Evolutionary conservation across 92 coral and sea anemone species (phyloP), one percentile per base, ranked within the genome.

Genomic region (Parazoanthus darwini): DNA sequence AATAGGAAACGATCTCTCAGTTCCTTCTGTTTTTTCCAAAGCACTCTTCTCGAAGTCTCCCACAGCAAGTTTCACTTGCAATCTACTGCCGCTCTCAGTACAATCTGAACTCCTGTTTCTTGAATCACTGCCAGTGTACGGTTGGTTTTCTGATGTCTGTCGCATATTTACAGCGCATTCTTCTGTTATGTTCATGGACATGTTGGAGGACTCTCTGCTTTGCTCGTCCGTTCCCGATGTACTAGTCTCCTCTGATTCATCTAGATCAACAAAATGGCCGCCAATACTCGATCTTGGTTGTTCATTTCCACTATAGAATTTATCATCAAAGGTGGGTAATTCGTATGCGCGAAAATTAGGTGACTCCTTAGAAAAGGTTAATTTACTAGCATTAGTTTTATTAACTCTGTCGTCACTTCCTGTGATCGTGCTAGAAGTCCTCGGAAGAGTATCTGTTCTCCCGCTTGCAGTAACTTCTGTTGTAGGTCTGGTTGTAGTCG

Each of bases 241-340:
- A 0, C 77, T 42, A n/a, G 87, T 74, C 68, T 84, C 87, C 65
- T 84, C 87, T 15, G 87, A 84, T 56, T 84, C 87, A 54, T 84
- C 87, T 6, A 84, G 44, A 72, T 84, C 87, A 71, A 72, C 87
- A 29, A 84, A 84, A 46, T 84, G 77, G 15, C 87, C 87, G n/a
- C 87, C 87, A 26, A 84, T 84, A 70, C 79, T 71, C n/a, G 87
- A 84, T 71, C 87, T 84, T 44, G 87, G 79, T 35, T 84, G 87
- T 44, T 84, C 87, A 68, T 84, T 84, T 2, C 87, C 87, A 84
- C 87, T 84, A 20, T 84, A 84, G 48, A 84, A 70, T 36, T 72
- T 84, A 50, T 84, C 87, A 48, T 84, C 87, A 33, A 84, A 84
- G 0, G 87, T 29, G 0, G 75, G 79, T 25, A 74, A 29, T 9